phyloP scores from a whole-genome alignment of 2,113 vertebrate genomes.

The Gallinago media region DNA sequence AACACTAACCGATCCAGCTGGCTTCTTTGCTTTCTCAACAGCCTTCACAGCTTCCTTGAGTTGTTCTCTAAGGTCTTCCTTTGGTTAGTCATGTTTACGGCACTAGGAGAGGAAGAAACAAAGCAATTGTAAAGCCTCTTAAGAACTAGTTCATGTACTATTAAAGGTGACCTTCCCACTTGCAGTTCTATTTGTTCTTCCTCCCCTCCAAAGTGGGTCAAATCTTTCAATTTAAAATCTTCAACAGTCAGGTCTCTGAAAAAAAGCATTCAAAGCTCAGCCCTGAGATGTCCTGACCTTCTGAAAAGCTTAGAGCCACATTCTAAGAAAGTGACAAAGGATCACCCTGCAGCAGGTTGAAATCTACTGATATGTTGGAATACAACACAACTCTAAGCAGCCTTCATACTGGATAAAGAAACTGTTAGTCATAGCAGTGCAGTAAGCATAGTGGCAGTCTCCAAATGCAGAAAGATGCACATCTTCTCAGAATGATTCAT shows the following conservation, averaged over 20 bases:
- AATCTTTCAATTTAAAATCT: slow-evolving; percentile 72
- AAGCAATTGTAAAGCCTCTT: slow-evolving; percentile 81
- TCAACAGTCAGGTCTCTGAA: background rate
- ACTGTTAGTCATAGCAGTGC: background rate
- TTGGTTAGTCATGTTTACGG: slow-evolving; percentile 81
- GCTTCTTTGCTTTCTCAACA: slow-evolving; percentile 84
- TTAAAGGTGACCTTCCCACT: slow-evolving; percentile 79
- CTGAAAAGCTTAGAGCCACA: background rate
- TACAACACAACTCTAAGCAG: background rate
- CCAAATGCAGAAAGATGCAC: background rate
- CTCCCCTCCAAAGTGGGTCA: slow-evolving; percentile 63
- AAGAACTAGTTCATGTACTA: slow-evolving; percentile 64
- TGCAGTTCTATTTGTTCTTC: slow-evolving; percentile 83
- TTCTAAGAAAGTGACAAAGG: background rate
- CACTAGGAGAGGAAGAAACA: slow-evolving; percentile 84
- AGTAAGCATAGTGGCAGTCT: background rate
- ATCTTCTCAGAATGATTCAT: background rate
- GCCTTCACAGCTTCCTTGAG: slow-evolving; percentile 86
- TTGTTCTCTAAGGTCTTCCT: slow-evolving; percentile 82
- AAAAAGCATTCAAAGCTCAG: background rate
- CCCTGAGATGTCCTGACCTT: background rate
- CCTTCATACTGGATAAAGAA: background rate
- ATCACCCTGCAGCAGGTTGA: background rate
- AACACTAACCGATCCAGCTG: slow-evolving; percentile 78
- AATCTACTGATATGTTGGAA: background rate